Evolutionary conservation across 2,113 vertebrate genomes (phyloP), one percentile per base, ranked within the genome.

Genomic region (Pica pica): DNA sequence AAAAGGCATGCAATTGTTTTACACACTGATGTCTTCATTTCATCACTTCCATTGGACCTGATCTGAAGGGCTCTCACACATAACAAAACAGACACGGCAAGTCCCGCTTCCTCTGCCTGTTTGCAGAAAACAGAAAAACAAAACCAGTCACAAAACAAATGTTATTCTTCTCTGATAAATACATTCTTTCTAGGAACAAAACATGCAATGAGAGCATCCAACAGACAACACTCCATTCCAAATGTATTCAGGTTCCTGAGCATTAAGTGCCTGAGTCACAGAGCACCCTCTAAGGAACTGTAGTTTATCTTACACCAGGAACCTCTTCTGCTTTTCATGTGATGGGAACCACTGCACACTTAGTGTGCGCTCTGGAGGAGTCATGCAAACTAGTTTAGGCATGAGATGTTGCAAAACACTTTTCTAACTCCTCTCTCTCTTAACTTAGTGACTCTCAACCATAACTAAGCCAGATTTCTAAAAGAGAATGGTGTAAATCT

Each of bases 31-130:
- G 98, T 98, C 97, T 99, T 99, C 57, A 98, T 98, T 76, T 99
- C 99, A 8, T 98, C 98, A 4, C 99, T 98, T 46, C 99, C 98
- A 6, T 98, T 98, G 89, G 98, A 98, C 95, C 99, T 98, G 94
- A 99, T 98, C 95, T 99, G 99, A 90, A 99, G 98, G 49, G 99
- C 99, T 98, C 99, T 98, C 83, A 99, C 99, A 85, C 99, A 99
- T 11, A 99, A 97, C 95, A 99, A 97, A 74, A 99, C 97, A 24
- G 99, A 99, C 15, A 99, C 98, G 16, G 98, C 98, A 47, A 99
- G 97, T 71, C 99, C 99, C 30, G 98, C 96, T 70, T 98, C 98
- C 96, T 98, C 98, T 59, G 99, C 98, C 99, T 98, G 70, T 75
- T 87, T 57, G 52, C 60, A 94, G 50, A 24, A 63, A 55, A 18